Evolutionary conservation across 2,113 vertebrate species (phyloP), one percentile per base, ranked within the genome.

Genomic region (Microtus richardsoni): DNA sequence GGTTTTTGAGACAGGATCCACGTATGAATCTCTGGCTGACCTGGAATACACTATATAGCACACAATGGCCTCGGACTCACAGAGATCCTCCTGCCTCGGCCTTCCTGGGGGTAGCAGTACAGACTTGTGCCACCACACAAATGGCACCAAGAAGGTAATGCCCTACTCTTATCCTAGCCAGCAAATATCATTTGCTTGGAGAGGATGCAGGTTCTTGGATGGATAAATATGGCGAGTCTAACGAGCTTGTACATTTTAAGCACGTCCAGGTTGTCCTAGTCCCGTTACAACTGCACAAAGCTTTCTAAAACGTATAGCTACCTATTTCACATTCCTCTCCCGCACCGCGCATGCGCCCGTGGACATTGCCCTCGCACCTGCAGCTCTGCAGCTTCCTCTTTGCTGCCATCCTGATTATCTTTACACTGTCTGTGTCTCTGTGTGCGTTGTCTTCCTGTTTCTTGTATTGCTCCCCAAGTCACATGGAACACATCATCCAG

Each of bases 71-170:
- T 79, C 30, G 1, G 9, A 52, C 30, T 54, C 49, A 22, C 49
- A 80, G 78, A 54, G 33, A 54, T 54, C 33, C 33, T 24, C 33
- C 77, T 54, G 77, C 33, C 78, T 80, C 21, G 24, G 33, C 33
- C 78, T 58, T 19, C 36, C 5, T 6, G 28, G 33, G 19, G 1
- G 2, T 24, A 24, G 49, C 33, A 80, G 49, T 58, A n/a, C 8
- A 24, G 78, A 1, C 36, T 0, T 58, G 21, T 1, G 9, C 11
- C 19, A n/a, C 5, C 49, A 58, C 78, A n/a, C 2, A n/a, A 36
- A 21, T 2, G 19, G 33, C 21, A 12, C 21, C 52, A 2, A 80
- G 52, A n/a, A 58, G 36, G 10, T 80, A n/a, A 33, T 58, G 49
- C 19, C 30, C 47, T 54, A 36, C 49, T 10, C 77, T 36, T 54